phyloP scores from a whole-genome alignment of 2,888 invertebrate species.

The Candidula unifasciata region DNA sequence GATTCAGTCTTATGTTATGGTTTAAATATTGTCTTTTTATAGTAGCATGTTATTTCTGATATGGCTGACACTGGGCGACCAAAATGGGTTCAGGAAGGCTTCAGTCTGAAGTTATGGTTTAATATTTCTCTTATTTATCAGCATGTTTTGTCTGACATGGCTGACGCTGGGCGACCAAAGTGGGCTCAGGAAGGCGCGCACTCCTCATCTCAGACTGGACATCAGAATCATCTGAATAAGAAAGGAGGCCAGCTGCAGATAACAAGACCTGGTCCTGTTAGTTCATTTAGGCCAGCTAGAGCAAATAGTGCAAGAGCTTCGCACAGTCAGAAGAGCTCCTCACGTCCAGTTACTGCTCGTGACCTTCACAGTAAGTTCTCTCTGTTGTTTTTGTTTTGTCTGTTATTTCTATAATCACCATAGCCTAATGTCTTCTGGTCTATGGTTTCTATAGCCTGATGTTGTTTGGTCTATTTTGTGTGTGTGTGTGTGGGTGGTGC shows the following conservation, averaged over 20 bases:
- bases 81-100: conserved; percentile 52
- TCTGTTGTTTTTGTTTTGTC: no score
- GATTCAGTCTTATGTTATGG: no score
- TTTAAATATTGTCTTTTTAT: no score
- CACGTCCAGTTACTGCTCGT: no score
- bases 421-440: no score
- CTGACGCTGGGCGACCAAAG: conserved; percentile 51
- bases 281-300: conserved; percentile 60
- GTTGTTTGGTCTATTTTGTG: no score
- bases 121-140: neutral
- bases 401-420: no score
- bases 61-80: conserved; percentile 50
- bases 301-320: conserved; percentile 68
- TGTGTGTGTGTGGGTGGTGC: no score
- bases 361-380: no score
- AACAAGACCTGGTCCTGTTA: conserved; percentile 49
- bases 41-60: conserved; percentile 31
- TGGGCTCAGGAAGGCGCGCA: conserved; percentile 52
- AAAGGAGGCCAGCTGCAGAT: conserved; percentile 48
- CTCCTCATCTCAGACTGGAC: conserved; percentile 43
- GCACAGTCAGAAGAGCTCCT: conserved; percentile 60
- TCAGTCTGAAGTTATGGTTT: neutral
- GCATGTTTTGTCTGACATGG: conserved; percentile 13
- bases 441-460: no score
- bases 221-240: conserved; percentile 53